Base-by-base conservation (phyloP, 2,113 vertebrate genomes). In the Dromas ardeola region DNA sequence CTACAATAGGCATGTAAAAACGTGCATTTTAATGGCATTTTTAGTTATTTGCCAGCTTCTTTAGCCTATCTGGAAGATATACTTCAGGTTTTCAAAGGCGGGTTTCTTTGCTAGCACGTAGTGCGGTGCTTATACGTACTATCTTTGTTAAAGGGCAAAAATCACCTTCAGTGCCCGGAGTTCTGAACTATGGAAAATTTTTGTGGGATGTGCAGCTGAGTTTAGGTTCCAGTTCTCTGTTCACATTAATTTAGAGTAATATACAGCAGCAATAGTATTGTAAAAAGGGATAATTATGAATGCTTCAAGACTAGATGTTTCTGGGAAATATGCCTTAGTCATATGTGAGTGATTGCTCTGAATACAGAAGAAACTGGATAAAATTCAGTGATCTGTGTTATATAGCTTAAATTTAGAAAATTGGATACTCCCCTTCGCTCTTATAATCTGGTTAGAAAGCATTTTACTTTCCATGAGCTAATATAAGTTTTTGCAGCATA, bases 91-190 rank as follows among this genome's bases (percentile, higher is more conserved):
- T 43, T 10, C 45, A 36, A 66, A 71, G 25, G 4, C 42, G 40
- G 3, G 3, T 52, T 78, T 77, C 23, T 72, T 45, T 38, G 27
- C 32, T 82, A 47, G 6, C 38, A 9, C 9, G 2, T 10, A 55
- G 29, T 13, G 4, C 74, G 11, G 0, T n/a, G 29, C 42, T 52
- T 32, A 13, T 30, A 29, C 20, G 10, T 1, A 0, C 30, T 23
- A 0, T 73, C 30, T 53, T 80, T 45, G 25, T 40, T 40, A n/a
- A 22, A 53, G n/a, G 22, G 50, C 34, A 72, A 43, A 65, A 74
- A 45, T 30, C 45, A n/a, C 7, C 58, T 49, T 70, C 27, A 23
- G 4, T 58, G 43, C 43, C 19, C 5, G 3, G 26, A 42, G n/a
- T 43, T 88, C 32, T 93, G 27, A 81, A 32, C 59, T 42, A 1